Evolutionary conservation across 2,888 invertebrate species (phyloP).

Genomic region (Oligia fasciuncula): DNA sequence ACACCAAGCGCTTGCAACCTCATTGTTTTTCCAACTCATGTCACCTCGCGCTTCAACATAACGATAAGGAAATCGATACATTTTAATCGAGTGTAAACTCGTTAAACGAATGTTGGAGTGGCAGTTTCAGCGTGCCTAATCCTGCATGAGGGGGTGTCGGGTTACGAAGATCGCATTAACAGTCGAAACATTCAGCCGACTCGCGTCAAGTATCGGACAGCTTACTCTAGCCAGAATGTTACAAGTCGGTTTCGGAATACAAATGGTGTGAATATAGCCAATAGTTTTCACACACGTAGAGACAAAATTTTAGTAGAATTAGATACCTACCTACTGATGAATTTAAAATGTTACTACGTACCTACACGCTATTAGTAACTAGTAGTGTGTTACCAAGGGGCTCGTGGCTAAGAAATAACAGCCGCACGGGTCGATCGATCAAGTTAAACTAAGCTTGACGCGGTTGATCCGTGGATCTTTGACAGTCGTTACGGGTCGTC

Average conservation of each 20-base stretch:
- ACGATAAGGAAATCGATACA: conserved; percentile 64
- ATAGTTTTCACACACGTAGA: neutral
- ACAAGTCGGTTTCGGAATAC: conserved; percentile 32
- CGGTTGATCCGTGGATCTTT: neutral
- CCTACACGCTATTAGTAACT: too few relatives aligned
- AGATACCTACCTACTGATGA: neutral
- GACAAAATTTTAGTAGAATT: conserved; percentile 19
- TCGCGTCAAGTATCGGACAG: conserved; percentile 14
- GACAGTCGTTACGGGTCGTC: neutral
- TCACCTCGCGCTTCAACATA: conserved; percentile 53
- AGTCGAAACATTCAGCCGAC: conserved; percentile 41
- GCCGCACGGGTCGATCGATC: too few relatives aligned
- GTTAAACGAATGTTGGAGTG: conserved; percentile 26
- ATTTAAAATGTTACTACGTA: conserved; percentile 21
- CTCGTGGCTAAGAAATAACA: too few relatives aligned
- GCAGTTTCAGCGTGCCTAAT: conserved; percentile 37
- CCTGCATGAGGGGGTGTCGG: conserved; percentile 30
- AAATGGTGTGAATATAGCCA: conserved; percentile 25
- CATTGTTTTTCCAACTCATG: conserved; percentile 56
- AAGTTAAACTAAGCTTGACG: too few relatives aligned
- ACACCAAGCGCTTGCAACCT: conserved; percentile 55
- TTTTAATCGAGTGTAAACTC: conserved; percentile 66
- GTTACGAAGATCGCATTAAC: conserved; percentile 46
- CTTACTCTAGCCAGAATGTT: conserved; percentile 18
- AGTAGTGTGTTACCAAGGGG: too few relatives aligned